Conservation (phyloP, 1,140 invertebrate genomes). For the Lucilia cuprina region DNA sequence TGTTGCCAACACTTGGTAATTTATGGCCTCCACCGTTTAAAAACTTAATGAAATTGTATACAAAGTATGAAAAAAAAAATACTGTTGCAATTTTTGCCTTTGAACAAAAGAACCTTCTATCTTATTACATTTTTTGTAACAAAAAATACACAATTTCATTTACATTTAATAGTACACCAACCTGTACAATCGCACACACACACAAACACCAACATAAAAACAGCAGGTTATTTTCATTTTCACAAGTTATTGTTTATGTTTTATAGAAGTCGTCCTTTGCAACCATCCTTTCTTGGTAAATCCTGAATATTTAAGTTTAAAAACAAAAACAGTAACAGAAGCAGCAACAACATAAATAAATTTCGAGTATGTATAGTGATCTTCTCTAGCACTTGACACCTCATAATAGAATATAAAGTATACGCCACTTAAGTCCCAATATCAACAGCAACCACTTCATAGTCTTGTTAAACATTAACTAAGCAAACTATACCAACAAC, state of each 20-base stretch:
- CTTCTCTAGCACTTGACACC: slow-evolving; percentile 57
- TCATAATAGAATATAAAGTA: slow-evolving; percentile 62
- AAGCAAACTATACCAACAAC: neutral
- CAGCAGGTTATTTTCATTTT: neutral
- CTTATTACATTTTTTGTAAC: neutral
- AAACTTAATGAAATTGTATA: neutral
- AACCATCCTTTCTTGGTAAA: neutral
- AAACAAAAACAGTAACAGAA: neutral
- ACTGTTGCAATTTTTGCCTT: slow-evolving; percentile 23
- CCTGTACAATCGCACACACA: no score
- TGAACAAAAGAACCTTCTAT: neutral
- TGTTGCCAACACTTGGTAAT: slow-evolving; percentile 14
- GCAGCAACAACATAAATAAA: slow-evolving; percentile 26
- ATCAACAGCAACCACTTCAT: slow-evolving; percentile 22
- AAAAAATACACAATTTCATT: neutral
- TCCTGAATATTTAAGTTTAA: neutral
- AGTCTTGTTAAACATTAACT: slow-evolving; percentile 8
- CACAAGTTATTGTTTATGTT: slow-evolving; percentile 4
- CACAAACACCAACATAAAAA: neutral
- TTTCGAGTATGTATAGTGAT: slow-evolving; percentile 23
- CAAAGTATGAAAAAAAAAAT: neutral
- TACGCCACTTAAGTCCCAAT: slow-evolving; percentile 51
- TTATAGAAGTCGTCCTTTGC: neutral
- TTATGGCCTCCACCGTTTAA: neutral
- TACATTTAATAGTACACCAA: slow-evolving; percentile 3